Conservation (phyloP, 2,797 vertebrate species). For the Lindbergichthys nudifrons region DNA sequence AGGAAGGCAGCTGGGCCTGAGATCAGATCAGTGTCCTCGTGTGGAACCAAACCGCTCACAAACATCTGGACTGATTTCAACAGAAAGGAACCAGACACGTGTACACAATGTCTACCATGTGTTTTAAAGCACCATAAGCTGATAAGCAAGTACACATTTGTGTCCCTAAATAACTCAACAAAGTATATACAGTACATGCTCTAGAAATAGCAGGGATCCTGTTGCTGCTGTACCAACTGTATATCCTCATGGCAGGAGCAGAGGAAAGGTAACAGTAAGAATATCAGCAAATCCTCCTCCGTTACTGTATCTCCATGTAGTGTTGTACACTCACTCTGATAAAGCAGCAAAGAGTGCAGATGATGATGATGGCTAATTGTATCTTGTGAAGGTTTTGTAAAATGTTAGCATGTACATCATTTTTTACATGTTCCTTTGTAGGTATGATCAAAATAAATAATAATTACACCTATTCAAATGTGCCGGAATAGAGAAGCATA, state of each 20-base stretch:
- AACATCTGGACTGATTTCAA: not conserved
- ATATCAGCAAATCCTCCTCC: conserved; percentile 21
- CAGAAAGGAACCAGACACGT: not conserved
- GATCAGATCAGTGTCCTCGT: conserved; percentile 10
- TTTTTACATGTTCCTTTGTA: no score
- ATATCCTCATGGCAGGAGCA: conserved; percentile 19
- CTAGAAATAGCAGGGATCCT: conserved; percentile 33
- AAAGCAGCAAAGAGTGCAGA: no score
- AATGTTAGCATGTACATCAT: no score
- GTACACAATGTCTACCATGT: not conserved
- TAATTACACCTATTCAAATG: no score
- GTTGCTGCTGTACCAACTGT: conserved; percentile 43
- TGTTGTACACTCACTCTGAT: no score
- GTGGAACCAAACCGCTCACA: not conserved
- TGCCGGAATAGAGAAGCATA: no score
- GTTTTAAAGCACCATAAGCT: not conserved
- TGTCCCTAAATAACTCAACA: not conserved
- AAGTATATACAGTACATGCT: conserved; percentile 1
- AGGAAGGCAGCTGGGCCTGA: conserved; percentile 13
- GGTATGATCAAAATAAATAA: no score
- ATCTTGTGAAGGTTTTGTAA: no score
- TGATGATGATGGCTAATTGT: no score
- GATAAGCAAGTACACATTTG: not conserved
- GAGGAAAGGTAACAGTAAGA: conserved; percentile 23
- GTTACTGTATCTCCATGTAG: no score